A percentile compares a stretch with the other conserved stretches of the same genome.
Evolutionary conservation across 2,797 vertebrate species (phyloP).

Genomic region (Gymnoscopelus microlampas): DNA sequence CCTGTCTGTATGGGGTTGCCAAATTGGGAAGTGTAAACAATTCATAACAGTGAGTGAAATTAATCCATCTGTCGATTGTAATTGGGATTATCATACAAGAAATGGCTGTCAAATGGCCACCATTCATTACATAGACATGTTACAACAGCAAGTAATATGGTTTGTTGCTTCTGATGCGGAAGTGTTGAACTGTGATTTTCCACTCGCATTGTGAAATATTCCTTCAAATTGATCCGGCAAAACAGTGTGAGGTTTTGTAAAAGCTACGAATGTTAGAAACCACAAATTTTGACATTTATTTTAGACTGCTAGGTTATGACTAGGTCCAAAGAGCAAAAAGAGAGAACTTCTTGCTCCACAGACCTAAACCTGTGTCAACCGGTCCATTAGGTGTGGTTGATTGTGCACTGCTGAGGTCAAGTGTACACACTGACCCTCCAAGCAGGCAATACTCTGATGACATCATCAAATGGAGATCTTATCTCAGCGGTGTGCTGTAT

Average conservation of each 20-base stretch:
- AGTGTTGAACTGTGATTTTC: neutral
- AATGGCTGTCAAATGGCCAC: neutral
- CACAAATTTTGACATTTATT: neutral
- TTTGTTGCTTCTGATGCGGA: neutral
- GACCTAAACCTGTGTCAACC: slow-evolving; percentile 46
- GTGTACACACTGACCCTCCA: slow-evolving; percentile 47
- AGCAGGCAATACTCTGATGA: slow-evolving; percentile 45
- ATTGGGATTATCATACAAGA: slow-evolving; percentile 3
- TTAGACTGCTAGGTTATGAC: neutral
- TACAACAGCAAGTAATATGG: slow-evolving; percentile 1
- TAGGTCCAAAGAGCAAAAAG: neutral
- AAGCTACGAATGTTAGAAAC: neutral
- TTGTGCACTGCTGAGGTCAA: slow-evolving; percentile 37
- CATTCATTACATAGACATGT: slow-evolving; percentile 7
- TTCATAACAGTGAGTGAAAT: slow-evolving; percentile 41
- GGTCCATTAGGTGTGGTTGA: slow-evolving; percentile 57
- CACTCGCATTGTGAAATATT: neutral
- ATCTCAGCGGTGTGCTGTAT: slow-evolving; percentile 54
- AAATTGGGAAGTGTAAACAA: slow-evolving; percentile 55
- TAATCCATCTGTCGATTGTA: neutral
- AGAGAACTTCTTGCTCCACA: slow-evolving; percentile 21
- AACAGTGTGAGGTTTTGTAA: neutral
- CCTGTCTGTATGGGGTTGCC: slow-evolving; percentile 59
- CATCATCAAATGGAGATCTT: slow-evolving; percentile 61
- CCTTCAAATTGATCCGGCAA: neutral